These are phyloP conservation scores for Eupithecia insigniata DNA, from an alignment of 2,888 invertebrate genomes.

Conservation along the genomic window DNA sequence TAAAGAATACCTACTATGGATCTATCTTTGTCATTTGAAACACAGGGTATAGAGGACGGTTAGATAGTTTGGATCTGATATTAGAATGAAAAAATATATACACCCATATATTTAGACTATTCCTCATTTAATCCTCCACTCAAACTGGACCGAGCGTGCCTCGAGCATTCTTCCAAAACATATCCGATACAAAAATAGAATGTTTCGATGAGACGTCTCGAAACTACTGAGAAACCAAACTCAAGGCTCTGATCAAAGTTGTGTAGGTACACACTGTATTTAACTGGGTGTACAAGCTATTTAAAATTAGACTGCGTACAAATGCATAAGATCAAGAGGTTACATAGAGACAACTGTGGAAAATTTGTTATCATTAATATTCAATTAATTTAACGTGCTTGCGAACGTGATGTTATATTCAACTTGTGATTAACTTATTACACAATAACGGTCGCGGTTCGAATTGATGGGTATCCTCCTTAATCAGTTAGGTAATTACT, in stretches of 20 bases:
- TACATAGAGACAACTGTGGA: slow-evolving; percentile 37
- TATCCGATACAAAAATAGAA: background rate
- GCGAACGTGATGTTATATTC: slow-evolving; percentile 6
- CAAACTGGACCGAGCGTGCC: no score
- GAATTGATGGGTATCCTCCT: background rate
- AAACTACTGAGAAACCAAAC: background rate
- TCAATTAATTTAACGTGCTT: slow-evolving; percentile 10
- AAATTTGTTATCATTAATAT: slow-evolving; percentile 27
- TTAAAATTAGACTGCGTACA: slow-evolving; percentile 14
- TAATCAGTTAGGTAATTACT: no score
- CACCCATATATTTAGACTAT: no score
- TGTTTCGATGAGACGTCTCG: background rate
- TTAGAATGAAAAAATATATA: no score
- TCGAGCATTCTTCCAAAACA: no score
- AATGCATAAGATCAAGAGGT: slow-evolving; percentile 36
- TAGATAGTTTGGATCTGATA: no score
- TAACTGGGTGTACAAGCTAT: slow-evolving; percentile 7
- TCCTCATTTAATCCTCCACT: no score
- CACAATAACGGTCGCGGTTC: slow-evolving; percentile 1
- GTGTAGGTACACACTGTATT: background rate
- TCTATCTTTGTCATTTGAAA: background rate
- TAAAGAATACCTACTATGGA: background rate
- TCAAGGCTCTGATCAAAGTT: background rate
- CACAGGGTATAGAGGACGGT: background rate
- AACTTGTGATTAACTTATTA: background rate